Percentiles rank a stretch among this genome's conserved stretches.
These are phyloP conservation scores for Scolopax rusticola DNA, from an alignment of 2,797 vertebrate genomes.

Conservation along the genomic window DNA sequence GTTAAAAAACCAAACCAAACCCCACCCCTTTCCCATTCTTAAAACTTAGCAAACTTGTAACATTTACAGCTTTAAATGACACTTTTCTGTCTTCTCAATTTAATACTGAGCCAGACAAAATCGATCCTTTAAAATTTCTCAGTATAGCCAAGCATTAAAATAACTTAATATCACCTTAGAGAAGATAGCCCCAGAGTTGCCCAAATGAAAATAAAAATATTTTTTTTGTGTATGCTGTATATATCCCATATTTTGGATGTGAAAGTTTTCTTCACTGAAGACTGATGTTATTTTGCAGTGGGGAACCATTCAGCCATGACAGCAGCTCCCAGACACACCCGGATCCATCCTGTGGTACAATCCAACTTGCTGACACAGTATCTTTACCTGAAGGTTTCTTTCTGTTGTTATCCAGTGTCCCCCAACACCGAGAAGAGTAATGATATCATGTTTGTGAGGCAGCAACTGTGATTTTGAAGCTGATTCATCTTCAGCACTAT, in stretches of 20 bases:
- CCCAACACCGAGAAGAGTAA: conserved; percentile 88
- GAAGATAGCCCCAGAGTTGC: not conserved
- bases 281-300: not conserved
- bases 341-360: not conserved
- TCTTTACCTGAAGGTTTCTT: conserved; percentile 88
- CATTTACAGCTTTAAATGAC: not conserved
- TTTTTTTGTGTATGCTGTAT: not conserved
- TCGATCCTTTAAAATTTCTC: not conserved
- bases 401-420: conserved; percentile 94
- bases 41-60: not conserved
- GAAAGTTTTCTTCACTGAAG: not conserved
- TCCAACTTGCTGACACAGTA: not conserved
- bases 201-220: not conserved
- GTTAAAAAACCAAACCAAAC: not conserved
- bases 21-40: fast-evolving
- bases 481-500: conserved; percentile 79
- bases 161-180: not conserved
- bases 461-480: conserved; percentile 73
- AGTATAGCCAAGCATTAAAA: not conserved
- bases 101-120: not conserved
- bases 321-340: not conserved
- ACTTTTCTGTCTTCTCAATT: not conserved
- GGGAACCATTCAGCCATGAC: not conserved
- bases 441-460: conserved; percentile 94
- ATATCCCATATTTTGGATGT: not conserved